phyloP scores from a whole-genome alignment of 1,140 invertebrate genomes.

The Helicoverpa armigera region DNA sequence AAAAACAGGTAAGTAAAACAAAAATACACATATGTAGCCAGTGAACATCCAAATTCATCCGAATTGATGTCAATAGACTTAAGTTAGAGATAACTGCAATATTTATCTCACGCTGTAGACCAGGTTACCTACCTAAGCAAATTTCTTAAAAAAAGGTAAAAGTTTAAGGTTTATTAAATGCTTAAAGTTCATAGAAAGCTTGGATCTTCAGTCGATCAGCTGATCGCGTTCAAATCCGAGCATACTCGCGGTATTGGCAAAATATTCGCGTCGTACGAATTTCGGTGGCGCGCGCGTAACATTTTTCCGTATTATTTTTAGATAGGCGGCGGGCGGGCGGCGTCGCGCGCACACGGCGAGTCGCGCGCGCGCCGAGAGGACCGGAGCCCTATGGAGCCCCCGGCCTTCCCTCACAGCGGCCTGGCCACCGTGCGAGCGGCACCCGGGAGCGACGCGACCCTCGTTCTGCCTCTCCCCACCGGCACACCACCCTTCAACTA shows the following conservation, averaged over 20 bases:
- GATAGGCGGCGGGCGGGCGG: slow-evolving; percentile 72
- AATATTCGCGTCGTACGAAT: slow-evolving; percentile 78
- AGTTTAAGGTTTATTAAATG: no score
- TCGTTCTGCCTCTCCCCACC: slow-evolving; percentile 68
- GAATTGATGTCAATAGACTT: no score
- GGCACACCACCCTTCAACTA: slow-evolving; percentile 76
- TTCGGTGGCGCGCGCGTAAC: slow-evolving; percentile 71
- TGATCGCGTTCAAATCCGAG: slow-evolving; percentile 56
- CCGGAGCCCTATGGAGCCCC: slow-evolving; percentile 79
- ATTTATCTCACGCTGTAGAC: no score
- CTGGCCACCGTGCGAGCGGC: slow-evolving; percentile 67
- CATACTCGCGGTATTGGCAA: slow-evolving; percentile 67
- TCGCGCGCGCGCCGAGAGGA: slow-evolving; percentile 77
- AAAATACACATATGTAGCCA: no score
- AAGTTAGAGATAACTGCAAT: no score
- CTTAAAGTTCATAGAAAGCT: neutral
- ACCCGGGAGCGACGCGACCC: slow-evolving; percentile 64
- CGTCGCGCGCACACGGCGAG: slow-evolving; percentile 71
- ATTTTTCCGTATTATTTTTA: slow-evolving; percentile 85
- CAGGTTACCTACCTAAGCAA: no score
- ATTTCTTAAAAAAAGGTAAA: no score
- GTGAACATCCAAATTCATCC: no score
- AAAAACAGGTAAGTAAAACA: no score
- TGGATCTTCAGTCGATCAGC: slow-evolving; percentile 56
- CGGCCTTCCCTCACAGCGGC: slow-evolving; percentile 67